Evolutionary conservation across 2,113 vertebrate genomes (phyloP), one percentile per base, ranked within the genome.

Genomic region (Coregonus clupeaformis): DNA sequence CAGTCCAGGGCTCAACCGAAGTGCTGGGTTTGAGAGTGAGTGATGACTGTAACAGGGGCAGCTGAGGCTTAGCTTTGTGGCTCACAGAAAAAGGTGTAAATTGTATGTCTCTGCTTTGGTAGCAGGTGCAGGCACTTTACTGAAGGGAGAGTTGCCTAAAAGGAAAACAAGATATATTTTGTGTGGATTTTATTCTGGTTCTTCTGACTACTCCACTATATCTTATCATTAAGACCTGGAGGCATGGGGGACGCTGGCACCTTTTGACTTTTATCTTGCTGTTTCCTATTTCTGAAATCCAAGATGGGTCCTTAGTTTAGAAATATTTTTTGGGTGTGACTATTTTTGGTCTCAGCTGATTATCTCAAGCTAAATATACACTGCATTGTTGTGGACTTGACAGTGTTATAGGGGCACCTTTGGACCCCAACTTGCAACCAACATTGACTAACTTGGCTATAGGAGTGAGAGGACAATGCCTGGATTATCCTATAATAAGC

Each of bases 401-500:
- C 62, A 14, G 63, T 60, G 24, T 25, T 12, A 29, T 13, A 47
- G 36, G 22, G 36, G 42, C 42, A 13, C 22, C 3, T 22, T 47
- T 29, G 67, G 67, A 68, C 36, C n/a, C 67, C n/a, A 68, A 47
- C 67, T 45, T 68, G 67, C 59, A 12, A 11, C 59, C 59, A 42
- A 3, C 42, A 9, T 24, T 65, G 9, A 29, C 32, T 45, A 6
- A 47, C 32, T 47, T 68, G 32, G 7, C 32, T 12, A 60, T 22
- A 60, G 30, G 14, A n/a, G 32, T 7, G 32, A 29, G 22, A 12
- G 42, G n/a, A 45, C 32, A 45, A 90, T 90, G 90, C 20, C 84
- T 82, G 93, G 92, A 94, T 92, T 92, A 91, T 86, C 81, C 75
- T 79, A 77, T 77, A 52, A 52, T 18, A 80, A 36, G 52, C 78